Percentiles rank a stretch among this genome's conserved stretches.
Evolutionary conservation across 2,797 vertebrate species (phyloP).

Genomic region (Gambusia yucatana): DNA sequence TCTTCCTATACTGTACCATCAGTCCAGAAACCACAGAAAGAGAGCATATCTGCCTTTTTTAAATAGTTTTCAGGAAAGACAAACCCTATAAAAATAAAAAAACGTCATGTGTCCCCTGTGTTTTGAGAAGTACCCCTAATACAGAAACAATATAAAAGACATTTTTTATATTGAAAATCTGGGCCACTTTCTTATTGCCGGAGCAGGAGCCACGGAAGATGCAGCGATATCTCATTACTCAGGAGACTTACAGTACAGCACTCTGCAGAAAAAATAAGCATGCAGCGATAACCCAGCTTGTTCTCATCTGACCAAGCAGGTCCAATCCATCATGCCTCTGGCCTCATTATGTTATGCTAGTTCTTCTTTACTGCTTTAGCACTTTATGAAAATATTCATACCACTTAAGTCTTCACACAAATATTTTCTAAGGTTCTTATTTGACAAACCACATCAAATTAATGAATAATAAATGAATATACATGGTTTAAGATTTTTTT

Average conservation of each 20-base stretch:
- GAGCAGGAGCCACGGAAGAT: slow-evolving; percentile 23
- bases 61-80: background rate
- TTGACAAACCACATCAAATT: background rate
- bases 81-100: background rate
- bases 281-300: slow-evolving; percentile 41
- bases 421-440: background rate
- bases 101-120: slow-evolving; percentile 10
- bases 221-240: slow-evolving; percentile 42
- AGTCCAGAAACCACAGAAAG: background rate
- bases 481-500: no score
- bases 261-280: background rate
- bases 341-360: slow-evolving; percentile 60
- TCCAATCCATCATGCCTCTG: slow-evolving; percentile 74
- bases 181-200: slow-evolving; percentile 40
- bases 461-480: background rate
- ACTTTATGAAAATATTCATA: background rate
- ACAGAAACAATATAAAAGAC: slow-evolving; percentile 13
- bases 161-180: slow-evolving; percentile 56
- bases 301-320: slow-evolving; percentile 52
- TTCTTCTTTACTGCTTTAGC: slow-evolving; percentile 58
- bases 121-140: slow-evolving; percentile 26
- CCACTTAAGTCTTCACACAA: background rate
- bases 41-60: background rate
- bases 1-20: slow-evolving; percentile 1
- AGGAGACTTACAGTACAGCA: slow-evolving; percentile 15